A percentile compares a stretch with the other conserved stretches of the same genome.
Conservation (phyloP, 2,888 invertebrate species). For the Limnephilus marmoratus region DNA sequence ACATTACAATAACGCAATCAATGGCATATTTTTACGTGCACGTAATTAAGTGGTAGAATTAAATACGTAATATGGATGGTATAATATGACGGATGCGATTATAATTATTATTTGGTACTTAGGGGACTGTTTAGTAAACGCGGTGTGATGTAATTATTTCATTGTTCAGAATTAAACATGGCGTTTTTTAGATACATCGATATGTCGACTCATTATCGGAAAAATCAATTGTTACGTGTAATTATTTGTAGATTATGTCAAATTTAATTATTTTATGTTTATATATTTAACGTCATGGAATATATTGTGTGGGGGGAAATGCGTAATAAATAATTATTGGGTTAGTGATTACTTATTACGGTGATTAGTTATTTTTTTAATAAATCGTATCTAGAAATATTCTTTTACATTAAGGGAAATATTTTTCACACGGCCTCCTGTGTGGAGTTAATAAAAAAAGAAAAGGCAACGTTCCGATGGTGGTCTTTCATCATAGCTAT, state of each 20-base stretch:
- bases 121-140: slow-evolving; percentile 16
- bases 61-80: background rate
- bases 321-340: no score
- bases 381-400: no score
- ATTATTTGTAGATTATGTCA: slow-evolving; percentile 14
- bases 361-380: no score
- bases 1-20: slow-evolving; percentile 37
- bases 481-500: no score
- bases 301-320: no score
- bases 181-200: slow-evolving; percentile 23
- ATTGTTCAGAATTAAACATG: background rate
- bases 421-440: no score
- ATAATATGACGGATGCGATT: slow-evolving; percentile 12
- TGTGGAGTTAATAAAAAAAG: no score
- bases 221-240: slow-evolving; percentile 12
- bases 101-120: slow-evolving; percentile 25
- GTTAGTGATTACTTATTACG: no score
- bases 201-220: slow-evolving; percentile 2
- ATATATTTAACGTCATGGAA: background rate
- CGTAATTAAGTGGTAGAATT: slow-evolving; percentile 34
- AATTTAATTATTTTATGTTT: background rate
- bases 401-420: no score
- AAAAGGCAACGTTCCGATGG: no score
- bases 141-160: slow-evolving; percentile 3
- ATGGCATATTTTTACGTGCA: slow-evolving; percentile 27